Evolutionary conservation across 2,113 vertebrate genomes (phyloP).

Genomic region (Pipra filicauda): DNA sequence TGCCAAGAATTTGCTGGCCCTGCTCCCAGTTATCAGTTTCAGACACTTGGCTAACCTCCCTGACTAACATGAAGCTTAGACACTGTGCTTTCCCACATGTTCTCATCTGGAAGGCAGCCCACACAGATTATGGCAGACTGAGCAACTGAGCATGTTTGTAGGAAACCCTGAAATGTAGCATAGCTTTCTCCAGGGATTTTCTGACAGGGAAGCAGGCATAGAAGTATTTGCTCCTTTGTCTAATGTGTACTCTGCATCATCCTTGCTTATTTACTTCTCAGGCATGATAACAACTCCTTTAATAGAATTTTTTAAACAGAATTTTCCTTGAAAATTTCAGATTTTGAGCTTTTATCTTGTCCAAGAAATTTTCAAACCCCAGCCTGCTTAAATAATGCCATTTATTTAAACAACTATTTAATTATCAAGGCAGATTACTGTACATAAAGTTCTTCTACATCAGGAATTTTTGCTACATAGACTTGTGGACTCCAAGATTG

Average conservation of each 20-base stretch:
- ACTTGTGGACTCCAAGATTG: neutral
- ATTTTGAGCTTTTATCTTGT: neutral
- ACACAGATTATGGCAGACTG: neutral
- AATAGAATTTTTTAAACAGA: neutral
- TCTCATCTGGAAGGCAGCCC: constrained; percentile 17
- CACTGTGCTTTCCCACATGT: neutral
- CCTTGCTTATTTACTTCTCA: neutral
- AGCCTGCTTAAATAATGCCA: neutral
- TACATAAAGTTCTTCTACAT: neutral
- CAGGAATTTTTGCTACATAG: neutral
- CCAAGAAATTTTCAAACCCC: neutral
- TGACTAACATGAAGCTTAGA: neutral
- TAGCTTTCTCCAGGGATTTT: neutral
- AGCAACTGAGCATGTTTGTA: neutral
- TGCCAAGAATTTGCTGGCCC: constrained; percentile 19
- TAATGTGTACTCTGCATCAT: neutral
- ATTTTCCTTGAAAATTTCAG: neutral
- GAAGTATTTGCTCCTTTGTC: neutral
- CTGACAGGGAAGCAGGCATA: neutral
- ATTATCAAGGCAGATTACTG: neutral
- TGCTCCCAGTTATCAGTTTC: constrained; percentile 29
- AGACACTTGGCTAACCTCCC: constrained; percentile 32
- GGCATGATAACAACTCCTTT: neutral
- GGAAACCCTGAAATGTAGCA: neutral
- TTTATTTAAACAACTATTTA: neutral